phyloP scores from a whole-genome alignment of 23 tunicate species.

The Styela clava region DNA sequence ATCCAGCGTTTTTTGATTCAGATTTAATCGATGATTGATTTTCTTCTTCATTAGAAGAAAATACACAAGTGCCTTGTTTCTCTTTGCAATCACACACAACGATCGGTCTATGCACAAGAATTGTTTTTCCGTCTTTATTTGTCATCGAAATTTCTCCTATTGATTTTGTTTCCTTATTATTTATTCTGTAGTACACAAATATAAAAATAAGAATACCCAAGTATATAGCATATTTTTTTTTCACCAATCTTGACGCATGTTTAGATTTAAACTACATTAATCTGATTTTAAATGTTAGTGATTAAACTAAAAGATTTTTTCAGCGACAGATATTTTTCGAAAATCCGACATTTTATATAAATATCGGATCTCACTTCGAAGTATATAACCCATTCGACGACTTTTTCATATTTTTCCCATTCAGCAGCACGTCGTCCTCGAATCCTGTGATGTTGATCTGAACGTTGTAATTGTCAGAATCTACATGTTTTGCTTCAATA shows the following conservation, averaged over 20 bases:
- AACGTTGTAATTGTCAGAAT: background rate
- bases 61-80: slow-evolving; percentile 28
- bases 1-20: slow-evolving; percentile 27
- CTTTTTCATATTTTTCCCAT: slow-evolving; percentile 4
- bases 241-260: no score
- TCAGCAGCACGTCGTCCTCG: slow-evolving; percentile 10
- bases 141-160: slow-evolving; percentile 12
- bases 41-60: background rate
- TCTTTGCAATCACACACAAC: slow-evolving; percentile 42
- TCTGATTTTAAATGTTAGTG: no score
- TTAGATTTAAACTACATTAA: no score
- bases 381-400: background rate
- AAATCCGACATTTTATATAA: no score
- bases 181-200: slow-evolving; percentile 9
- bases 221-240: no score
- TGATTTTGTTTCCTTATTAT: background rate
- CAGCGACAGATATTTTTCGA: no score
- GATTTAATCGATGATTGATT: background rate
- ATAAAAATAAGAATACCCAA: no score
- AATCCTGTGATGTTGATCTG: background rate
- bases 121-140: slow-evolving; percentile 1
- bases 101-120: slow-evolving; percentile 13
- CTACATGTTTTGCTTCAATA: background rate
- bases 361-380: slow-evolving; percentile 10
- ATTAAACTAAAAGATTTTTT: no score